Evolutionary conservation across 2,113 vertebrate genomes (phyloP), one percentile per base, ranked within the genome.

Genomic region (Steatornis caripensis): DNA sequence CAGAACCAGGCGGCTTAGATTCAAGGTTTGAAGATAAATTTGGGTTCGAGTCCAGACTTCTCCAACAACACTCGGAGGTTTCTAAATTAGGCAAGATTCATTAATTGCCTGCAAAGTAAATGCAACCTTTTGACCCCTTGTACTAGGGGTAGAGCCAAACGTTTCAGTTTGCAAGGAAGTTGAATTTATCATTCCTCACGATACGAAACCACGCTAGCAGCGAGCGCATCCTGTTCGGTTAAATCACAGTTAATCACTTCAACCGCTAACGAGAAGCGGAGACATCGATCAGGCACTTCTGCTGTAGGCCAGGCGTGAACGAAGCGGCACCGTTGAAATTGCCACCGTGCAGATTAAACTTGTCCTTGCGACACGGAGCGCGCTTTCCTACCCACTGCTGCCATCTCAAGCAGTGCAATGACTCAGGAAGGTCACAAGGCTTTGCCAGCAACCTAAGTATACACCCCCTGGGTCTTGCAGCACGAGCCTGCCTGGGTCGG

Each of bases 401-500:
- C 57, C 21, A 7, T 1, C 41, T 15, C 72, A 10, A 30, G 30
- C 76, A 72, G 75, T 27, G 39, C 45, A 43, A 20, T 9, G 53
- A 46, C 45, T 54, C 83, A 29, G 45, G 29, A 46, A 72, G 41
- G 49, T 57, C 89, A 55, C 36, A 27, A 24, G 18, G 81, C 48
- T 57, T 41, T 29, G 41, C 23, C 39, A 70, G 26, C 39, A 53
- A 62, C 72, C 68, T 24, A 1, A 51, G 61, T 10, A 72, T 4
- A 27, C 37, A 30, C 12, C 43, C 11, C 1, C 0, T 15, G 66
- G 29, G 26, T 26, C 58, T 48, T 4, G 2, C 7, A 34, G 68
- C 4, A 0, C 0, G 0, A 24, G 29, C 36, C 54, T 49, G n/a
- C 36, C 45, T 10, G 30, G 64, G 15, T 11, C 5, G 0, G 32